Evolutionary conservation across 2,113 vertebrate genomes (phyloP).

Genomic region (Chionis minor): DNA sequence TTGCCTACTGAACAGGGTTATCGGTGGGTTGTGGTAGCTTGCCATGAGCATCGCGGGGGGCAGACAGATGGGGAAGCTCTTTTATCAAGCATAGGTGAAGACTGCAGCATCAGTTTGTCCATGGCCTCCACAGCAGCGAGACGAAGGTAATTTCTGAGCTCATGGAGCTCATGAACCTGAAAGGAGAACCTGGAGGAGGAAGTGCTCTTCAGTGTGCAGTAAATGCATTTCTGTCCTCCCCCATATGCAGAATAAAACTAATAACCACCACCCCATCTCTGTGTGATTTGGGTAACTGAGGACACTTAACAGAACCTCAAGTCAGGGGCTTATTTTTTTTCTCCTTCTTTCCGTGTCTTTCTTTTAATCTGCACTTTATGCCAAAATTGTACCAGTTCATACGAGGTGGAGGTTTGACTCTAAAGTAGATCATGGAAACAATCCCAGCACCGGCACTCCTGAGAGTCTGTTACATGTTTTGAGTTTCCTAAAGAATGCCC

Average conservation of each 20-base stretch:
- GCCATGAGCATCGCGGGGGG: rapidly evolving
- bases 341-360: not conserved
- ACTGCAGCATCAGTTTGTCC: not conserved
- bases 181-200: not conserved
- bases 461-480: not conserved
- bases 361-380: not conserved
- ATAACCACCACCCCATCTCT: not conserved
- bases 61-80: not conserved
- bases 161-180: not conserved
- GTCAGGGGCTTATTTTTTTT: not conserved
- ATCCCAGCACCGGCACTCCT: not conserved
- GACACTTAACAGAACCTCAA: not conserved
- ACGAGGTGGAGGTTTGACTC: not conserved
- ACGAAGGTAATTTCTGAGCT: not conserved
- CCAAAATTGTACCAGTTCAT: not conserved
- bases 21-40: not conserved
- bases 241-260: not conserved
- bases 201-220: not conserved
- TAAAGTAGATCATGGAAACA: not conserved
- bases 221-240: not conserved
- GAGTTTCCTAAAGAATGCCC: not conserved
- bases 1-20: not conserved
- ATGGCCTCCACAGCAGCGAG: not conserved
- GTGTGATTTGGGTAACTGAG: not conserved
- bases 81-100: not conserved